Evolutionary conservation across 2,888 invertebrate species (phyloP).

Genomic region (Empis stercorea): DNA sequence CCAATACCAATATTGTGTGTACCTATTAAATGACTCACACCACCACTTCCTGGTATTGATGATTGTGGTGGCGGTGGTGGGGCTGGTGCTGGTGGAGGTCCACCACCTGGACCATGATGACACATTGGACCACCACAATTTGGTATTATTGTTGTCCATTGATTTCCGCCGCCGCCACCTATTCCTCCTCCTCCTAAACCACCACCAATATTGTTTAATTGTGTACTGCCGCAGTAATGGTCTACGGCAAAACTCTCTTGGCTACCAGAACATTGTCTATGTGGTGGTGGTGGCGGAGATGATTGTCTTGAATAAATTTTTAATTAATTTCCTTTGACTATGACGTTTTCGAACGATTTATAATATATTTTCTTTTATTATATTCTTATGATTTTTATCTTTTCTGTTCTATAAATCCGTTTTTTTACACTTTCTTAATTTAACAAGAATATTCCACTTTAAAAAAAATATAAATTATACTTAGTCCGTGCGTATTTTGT

Average conservation of each 20-base stretch:
- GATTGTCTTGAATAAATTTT: slow-evolving; percentile 38
- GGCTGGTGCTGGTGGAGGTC: slow-evolving; percentile 17
- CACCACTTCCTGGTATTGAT: slow-evolving; percentile 16
- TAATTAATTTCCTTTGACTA: slow-evolving; percentile 19
- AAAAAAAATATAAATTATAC: no score
- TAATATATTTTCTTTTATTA: neutral
- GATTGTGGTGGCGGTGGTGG: slow-evolving; percentile 28
- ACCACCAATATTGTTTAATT: slow-evolving; percentile 20
- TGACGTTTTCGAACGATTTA: no score
- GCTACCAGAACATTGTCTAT: slow-evolving; percentile 40
- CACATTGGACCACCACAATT: slow-evolving; percentile 24
- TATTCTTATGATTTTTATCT: neutral
- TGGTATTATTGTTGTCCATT: slow-evolving; percentile 2
- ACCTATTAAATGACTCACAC: slow-evolving; percentile 21
- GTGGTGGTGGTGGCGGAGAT: slow-evolving; percentile 38
- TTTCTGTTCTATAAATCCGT: no score
- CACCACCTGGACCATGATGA: slow-evolving; percentile 25
- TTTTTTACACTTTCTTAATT: no score
- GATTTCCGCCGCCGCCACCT: slow-evolving; percentile 13
- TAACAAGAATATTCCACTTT: no score
- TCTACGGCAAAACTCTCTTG: slow-evolving; percentile 39
- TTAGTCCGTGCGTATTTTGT: no score
- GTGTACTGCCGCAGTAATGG: slow-evolving; percentile 33
- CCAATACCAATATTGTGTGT: slow-evolving; percentile 26
- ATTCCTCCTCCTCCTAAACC: slow-evolving; percentile 21